Evolutionary conservation across 2,888 invertebrate genomes (phyloP).

Genomic region (Willowsia nigromaculata): DNA sequence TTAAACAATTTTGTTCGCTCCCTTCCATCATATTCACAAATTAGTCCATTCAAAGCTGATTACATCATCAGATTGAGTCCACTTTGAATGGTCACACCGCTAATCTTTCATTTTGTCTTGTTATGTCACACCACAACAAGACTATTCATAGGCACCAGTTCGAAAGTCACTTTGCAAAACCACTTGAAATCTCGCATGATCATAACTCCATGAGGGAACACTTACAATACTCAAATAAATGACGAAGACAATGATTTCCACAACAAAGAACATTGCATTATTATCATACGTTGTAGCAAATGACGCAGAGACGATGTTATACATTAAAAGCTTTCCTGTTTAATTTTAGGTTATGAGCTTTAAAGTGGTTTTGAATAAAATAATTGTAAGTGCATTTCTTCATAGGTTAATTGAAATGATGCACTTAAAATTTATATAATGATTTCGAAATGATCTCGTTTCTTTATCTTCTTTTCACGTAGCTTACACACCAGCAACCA

Average conservation of each 20-base stretch:
- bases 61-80: neutral
- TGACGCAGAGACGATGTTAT: neutral
- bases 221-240: neutral
- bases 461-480: neutral
- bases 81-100: constrained; percentile 60
- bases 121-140: constrained; percentile 20
- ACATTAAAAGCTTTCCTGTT: neutral
- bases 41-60: constrained; percentile 53
- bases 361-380: constrained; percentile 72
- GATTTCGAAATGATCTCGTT: constrained; percentile 67
- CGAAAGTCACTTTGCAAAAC: constrained; percentile 72
- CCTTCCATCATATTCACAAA: neutral
- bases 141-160: constrained; percentile 58
- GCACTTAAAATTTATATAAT: constrained; percentile 49
- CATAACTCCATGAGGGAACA: neutral
- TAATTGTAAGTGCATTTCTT: neutral
- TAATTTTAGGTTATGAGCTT: constrained; percentile 48
- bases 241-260: neutral
- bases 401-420: neutral
- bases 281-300: neutral
- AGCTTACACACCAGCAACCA: constrained; percentile 65
- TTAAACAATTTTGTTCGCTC: neutral
- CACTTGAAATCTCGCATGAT: constrained; percentile 73
- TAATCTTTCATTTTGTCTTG: neutral
- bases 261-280: neutral